Conservation (phyloP, 2,113 vertebrate genomes). For the Cyphomyrus plagiostoma region DNA sequence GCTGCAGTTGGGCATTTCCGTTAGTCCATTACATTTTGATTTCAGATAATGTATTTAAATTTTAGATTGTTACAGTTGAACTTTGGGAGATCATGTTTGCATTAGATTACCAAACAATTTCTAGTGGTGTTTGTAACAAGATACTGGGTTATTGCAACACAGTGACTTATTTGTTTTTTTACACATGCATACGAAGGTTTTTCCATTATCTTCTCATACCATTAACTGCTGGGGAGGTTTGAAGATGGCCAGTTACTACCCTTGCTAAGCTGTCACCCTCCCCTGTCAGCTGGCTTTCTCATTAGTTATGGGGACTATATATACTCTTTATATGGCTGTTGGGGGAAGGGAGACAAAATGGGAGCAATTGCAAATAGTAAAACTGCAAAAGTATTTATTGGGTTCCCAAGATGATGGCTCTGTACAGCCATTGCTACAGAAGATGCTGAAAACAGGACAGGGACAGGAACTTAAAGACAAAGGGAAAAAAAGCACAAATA, state of each 20-base stretch:
- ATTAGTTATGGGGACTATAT: not conserved
- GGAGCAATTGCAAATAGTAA: not conserved
- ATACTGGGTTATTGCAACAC: not conserved
- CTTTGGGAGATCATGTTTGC: not conserved
- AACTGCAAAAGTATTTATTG: slow-evolving; percentile 33
- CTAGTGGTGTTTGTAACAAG: not conserved
- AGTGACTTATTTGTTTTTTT: not conserved
- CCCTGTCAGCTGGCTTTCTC: not conserved
- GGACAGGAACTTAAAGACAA: slow-evolving; percentile 34
- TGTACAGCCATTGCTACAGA: slow-evolving; percentile 24
- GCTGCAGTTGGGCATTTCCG: not conserved
- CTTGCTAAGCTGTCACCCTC: not conserved
- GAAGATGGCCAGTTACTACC: not conserved
- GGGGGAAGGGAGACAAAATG: not conserved
- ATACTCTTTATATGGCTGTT: not conserved
- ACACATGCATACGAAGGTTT: not conserved
- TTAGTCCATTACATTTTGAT: not conserved
- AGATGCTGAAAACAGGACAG: not conserved
- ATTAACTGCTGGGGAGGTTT: not conserved
- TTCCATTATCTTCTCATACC: not conserved
- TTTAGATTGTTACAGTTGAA: not conserved
- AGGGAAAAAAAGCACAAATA: slow-evolving; percentile 9
- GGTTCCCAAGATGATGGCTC: slow-evolving; percentile 30
- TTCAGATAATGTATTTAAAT: not conserved
- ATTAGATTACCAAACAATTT: not conserved